Base-by-base conservation (phyloP, 2,797 vertebrate species). In the Eremophila alpestris region DNA sequence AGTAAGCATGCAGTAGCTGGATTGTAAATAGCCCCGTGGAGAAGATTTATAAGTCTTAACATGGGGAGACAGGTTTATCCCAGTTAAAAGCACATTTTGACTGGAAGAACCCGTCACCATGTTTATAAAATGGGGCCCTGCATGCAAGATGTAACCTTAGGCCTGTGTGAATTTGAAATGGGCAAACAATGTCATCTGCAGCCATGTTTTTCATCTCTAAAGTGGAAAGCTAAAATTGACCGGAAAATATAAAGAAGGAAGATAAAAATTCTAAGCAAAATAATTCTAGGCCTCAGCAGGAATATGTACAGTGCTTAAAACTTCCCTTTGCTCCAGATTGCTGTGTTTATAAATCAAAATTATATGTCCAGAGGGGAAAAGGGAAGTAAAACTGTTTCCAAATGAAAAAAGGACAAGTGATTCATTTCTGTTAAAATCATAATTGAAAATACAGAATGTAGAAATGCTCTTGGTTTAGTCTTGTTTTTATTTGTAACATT, bases 341-440 rank as follows among this genome's bases (percentile, higher is more conserved):
- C 95, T 96, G 95, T 96, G 95, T 97, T 98, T 98, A 98, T 98
- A 98, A 98, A 98, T 98, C 97, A 98, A 97, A 98, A 97, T 98
- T 98, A 98, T 98, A 97, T 95, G 97, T 98, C 97, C 97, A 96
- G 96, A 79, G 98, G 98, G 98, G 97, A 97, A 98, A 98, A 96
- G 94, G 95, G 97, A 98, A 98, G 96, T 98, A 97, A 98, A 98
- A 98, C 96, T 97, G 79, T 95, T 98, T 98, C 97, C 97, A 98
- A 97, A 97, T 95, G 92, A 38, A 97, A 97, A 97, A 97, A 95
- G 70, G 93, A 81, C 91, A 94, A 97, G 92, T 97, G 97, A 98
- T 98, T 98, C 81, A 97, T 98, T 97, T 97, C 95, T 96, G 95
- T 86, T 95, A 96, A 97, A 98, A 98, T 96, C 90, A 93, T 98